Conservation (phyloP, 2,888 invertebrate species). For the Pandemis cinnamomeana region DNA sequence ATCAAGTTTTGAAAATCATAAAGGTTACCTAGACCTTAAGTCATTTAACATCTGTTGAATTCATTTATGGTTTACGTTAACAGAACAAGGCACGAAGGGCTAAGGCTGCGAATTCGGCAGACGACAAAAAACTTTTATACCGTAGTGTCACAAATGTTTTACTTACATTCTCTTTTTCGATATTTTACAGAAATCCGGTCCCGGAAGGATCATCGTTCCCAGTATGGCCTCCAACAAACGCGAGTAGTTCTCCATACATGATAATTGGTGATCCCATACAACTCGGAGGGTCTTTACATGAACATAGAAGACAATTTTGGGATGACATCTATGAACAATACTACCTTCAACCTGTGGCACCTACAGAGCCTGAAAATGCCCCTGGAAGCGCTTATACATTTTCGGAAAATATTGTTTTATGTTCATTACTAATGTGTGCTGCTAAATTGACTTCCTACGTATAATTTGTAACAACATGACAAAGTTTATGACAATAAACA, state of each 20-base stretch:
- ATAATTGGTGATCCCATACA: conserved; percentile 47
- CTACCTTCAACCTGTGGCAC: conserved; percentile 45
- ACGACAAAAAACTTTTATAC: too few species aligned
- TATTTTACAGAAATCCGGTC: conserved; percentile 53
- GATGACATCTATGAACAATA: conserved; percentile 50
- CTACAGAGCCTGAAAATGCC: conserved; percentile 20
- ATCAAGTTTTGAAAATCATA: too few species aligned
- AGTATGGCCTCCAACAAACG: conserved; percentile 50
- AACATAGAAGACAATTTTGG: conserved; percentile 51
- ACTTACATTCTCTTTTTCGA: background rate
- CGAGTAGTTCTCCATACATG: conserved; percentile 51
- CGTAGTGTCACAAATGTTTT: too few species aligned
- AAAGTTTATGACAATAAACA: too few species aligned
- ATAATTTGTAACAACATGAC: background rate
- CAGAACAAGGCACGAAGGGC: too few species aligned
- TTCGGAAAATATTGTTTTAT: background rate
- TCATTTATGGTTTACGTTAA: too few species aligned
- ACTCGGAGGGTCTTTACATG: conserved; percentile 45
- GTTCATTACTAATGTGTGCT: background rate
- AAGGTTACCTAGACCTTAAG: too few species aligned
- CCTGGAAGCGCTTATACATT: conserved; percentile 41
- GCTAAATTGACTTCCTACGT: too few species aligned
- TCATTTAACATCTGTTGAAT: too few species aligned
- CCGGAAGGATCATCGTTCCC: conserved; percentile 49
- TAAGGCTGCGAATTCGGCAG: too few species aligned